These are phyloP conservation scores for Rynchops niger DNA, from an alignment of 2,113 vertebrate species.

Conservation along the genomic window DNA sequence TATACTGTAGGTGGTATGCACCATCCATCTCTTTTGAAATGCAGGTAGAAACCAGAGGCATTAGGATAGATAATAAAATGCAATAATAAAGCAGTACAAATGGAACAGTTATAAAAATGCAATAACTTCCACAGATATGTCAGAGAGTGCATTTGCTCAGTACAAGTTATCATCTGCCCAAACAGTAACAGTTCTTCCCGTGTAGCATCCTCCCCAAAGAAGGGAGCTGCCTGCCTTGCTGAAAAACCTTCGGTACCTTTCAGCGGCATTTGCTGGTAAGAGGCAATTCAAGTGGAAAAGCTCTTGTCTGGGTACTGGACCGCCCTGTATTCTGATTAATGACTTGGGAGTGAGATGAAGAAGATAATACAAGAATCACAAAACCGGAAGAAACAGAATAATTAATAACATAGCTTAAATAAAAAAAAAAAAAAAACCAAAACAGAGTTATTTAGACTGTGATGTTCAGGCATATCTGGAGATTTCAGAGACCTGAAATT, in stretches of 20 bases:
- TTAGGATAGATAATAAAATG: constrained; percentile 7
- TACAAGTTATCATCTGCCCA: not conserved
- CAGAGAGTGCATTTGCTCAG: not conserved
- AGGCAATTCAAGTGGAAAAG: not conserved
- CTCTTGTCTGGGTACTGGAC: not conserved
- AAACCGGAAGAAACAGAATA: not conserved
- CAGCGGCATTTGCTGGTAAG: not conserved
- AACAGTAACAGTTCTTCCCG: not conserved
- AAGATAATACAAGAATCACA: not conserved
- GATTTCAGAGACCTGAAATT: not conserved
- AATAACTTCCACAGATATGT: not conserved
- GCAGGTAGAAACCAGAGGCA: not conserved
- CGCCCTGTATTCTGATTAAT: not conserved
- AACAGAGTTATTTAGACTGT: not conserved
- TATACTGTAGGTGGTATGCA: not conserved
- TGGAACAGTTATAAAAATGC: not conserved
- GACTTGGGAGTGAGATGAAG: not conserved
- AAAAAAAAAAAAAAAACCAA: not conserved
- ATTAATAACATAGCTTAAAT: not conserved
- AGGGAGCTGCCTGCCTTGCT: not conserved
- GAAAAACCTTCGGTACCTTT: not conserved
- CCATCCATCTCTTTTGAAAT: not conserved
- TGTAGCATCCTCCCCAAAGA: not conserved
- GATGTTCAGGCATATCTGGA: not conserved
- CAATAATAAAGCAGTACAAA: not conserved